Evolutionary conservation across 2,797 vertebrate genomes (phyloP), one percentile per base, ranked within the genome.

Genomic region (Poeciliopsis turneri): DNA sequence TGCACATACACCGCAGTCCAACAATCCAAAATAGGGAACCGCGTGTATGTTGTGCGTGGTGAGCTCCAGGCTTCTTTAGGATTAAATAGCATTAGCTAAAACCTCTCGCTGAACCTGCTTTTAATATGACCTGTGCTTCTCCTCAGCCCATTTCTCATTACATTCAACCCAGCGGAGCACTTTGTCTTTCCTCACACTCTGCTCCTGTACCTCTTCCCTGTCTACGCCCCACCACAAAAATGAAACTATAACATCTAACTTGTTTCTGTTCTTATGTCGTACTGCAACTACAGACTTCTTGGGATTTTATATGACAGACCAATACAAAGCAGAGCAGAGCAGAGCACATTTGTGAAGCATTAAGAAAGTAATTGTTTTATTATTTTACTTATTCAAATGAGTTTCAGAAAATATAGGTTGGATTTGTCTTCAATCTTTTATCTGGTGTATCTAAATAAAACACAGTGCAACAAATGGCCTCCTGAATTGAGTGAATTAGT

Each of bases 101-200:
- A 61, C 92, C 94, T 93, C 85, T 92, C 77, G 23, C 75, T 95
- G 93, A 95, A 94, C 94, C 87, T 66, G 70, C 55, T 82, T 90
- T 94, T 93, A 94, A 93, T 91, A 87, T 82, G 87, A 92, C 92
- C 92, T 90, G 90, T 90, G 90, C 84, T 78, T 90, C 85, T 86
- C 59, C 77, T 75, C 74, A 76, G 86, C 82, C 80, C 85, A 76
- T 87, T 82, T 84, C 71, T 69, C 82, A 89, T 91, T 91, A 89
- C 73, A 85, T 77, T 88, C 82, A 87, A 87, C 85, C 81, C 90
- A 91, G 87, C 82, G 85, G 89, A 93, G 84, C 90, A 85, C 87
- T 92, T 84, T 80, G 87, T 84, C 88, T 78, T 82, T 74, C 68
- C 79, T 84, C 82, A 78, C 23, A 79, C 76, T 68, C 79, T 36